Percentiles rank a stretch among this genome's conserved stretches.
phyloP scores from a whole-genome alignment of 1,140 invertebrate genomes.

The Drosophila busckii region DNA sequence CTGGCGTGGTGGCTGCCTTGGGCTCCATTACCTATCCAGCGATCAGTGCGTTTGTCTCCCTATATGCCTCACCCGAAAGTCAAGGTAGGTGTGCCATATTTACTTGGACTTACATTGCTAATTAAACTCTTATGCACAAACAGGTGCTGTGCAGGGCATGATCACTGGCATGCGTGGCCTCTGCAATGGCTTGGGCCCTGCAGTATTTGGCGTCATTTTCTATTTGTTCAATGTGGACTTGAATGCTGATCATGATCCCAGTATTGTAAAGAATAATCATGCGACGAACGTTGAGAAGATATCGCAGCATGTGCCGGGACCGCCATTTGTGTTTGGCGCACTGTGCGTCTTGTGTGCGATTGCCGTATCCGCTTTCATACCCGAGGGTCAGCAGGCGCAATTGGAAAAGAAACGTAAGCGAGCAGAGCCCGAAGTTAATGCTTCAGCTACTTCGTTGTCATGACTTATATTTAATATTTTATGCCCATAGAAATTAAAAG shows the following conservation, averaged over 20 bases:
- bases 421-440: slow-evolving; percentile 7
- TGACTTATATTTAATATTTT: too few species aligned
- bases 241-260: slow-evolving; percentile 83
- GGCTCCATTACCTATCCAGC: slow-evolving; percentile 98
- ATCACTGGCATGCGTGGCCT: slow-evolving; percentile 97
- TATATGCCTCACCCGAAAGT: slow-evolving; percentile 96
- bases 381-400: slow-evolving; percentile 83
- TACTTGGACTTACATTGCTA: not conserved
- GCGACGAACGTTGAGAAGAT: slow-evolving; percentile 68
- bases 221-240: slow-evolving; percentile 99
- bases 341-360: slow-evolving; percentile 97
- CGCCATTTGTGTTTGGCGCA: slow-evolving; percentile 99
- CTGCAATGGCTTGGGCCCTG: slow-evolving; percentile 95
- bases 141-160: slow-evolving; percentile 97
- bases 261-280: slow-evolving; percentile 42
- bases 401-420: slow-evolving; percentile 79
- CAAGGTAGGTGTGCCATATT: slow-evolving; percentile 84
- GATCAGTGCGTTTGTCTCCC: slow-evolving; percentile 99
- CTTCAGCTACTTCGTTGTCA: too few species aligned
- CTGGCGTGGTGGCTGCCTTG: slow-evolving; percentile 95
- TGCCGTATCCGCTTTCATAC: slow-evolving; percentile 94
- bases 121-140: not conserved
- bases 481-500: slow-evolving; percentile 10
- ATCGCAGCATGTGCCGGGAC: slow-evolving; percentile 93
- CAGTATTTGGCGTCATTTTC: slow-evolving; percentile 98